phyloP scores from a whole-genome alignment of 2,113 vertebrate genomes.

The Trogon melanurus region DNA sequence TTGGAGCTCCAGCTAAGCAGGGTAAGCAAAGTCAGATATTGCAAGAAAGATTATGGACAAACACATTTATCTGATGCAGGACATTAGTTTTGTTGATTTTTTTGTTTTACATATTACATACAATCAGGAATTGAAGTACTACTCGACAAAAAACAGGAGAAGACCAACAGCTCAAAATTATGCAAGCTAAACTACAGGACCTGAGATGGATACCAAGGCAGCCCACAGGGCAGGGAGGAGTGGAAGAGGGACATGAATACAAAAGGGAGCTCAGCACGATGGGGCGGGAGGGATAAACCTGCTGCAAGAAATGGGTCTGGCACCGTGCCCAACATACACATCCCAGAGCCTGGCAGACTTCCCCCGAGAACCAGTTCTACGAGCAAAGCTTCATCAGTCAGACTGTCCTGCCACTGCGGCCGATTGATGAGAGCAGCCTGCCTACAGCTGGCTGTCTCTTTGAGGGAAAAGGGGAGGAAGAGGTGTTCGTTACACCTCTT shows the following conservation, averaged over 20 bases:
- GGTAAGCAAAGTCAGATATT: not conserved
- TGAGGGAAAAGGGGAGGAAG: not conserved
- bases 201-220: rapidly evolving
- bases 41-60: not conserved
- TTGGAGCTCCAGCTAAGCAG: not conserved
- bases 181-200: not conserved
- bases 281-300: not conserved
- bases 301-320: not conserved
- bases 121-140: not conserved
- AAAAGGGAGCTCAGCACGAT: not conserved
- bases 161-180: not conserved
- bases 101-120: not conserved
- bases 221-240: not conserved
- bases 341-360: not conserved
- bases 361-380: not conserved
- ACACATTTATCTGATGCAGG: rapidly evolving
- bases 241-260: rapidly evolving
- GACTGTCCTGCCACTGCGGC: rapidly evolving
- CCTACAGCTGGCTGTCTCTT: rapidly evolving
- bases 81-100: not conserved
- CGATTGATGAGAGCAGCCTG: not conserved
- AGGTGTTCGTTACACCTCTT: rapidly evolving
- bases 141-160: not conserved
- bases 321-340: rapidly evolving
- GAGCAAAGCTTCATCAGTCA: rapidly evolving